Evolutionary conservation across 2,113 vertebrate species (phyloP), one percentile per base, ranked within the genome.

Genomic region (Pheucticus melanocephalus): DNA sequence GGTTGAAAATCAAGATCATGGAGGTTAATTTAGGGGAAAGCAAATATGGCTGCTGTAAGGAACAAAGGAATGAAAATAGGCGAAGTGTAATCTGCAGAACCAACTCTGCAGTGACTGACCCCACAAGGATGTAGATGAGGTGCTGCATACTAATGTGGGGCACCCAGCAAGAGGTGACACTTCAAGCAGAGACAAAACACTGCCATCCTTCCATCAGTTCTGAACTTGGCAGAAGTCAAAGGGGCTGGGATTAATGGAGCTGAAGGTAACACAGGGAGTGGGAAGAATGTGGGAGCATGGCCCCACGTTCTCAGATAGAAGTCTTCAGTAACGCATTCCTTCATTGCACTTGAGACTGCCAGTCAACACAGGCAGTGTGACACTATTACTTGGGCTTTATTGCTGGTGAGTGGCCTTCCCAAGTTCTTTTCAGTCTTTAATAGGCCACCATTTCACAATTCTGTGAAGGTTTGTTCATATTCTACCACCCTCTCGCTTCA

Each of bases 261-360:
- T 87, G 54, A 71, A 6, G 48, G 47, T 25, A 82, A 66, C 60
- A 45, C 0, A 5, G 31, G 5, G 53, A 77, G 37, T 1, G 2
- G 24, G 25, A 73, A 73, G 28, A 77, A 54, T 35, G 31, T 1
- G 3, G 20, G 42, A 65, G 25, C 15, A 3, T 3, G 6, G 42
- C 18, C n/a, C 6, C 64, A 48, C 0, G 0, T 11, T 44, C 69
- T 57, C 1, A 6, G 40, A 81, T 2, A 5, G 1, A 45, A 50
- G 33, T 40, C 69, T 77, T 83, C 44, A 64, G 37, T 14, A 45
- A 63, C 11, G 40, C 33, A 21, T 16, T 80, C 30, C 39, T 35
- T 72, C 37, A 57, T 0, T 59, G 28, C 39, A 90, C 20, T 53
- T 3, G 0, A 78, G 51, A 50, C 17, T 42, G 45, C 11, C 73